Evolutionary conservation across 2,888 invertebrate genomes (phyloP), one percentile per base, ranked within the genome.

Genomic region (Watsonalla binaria): DNA sequence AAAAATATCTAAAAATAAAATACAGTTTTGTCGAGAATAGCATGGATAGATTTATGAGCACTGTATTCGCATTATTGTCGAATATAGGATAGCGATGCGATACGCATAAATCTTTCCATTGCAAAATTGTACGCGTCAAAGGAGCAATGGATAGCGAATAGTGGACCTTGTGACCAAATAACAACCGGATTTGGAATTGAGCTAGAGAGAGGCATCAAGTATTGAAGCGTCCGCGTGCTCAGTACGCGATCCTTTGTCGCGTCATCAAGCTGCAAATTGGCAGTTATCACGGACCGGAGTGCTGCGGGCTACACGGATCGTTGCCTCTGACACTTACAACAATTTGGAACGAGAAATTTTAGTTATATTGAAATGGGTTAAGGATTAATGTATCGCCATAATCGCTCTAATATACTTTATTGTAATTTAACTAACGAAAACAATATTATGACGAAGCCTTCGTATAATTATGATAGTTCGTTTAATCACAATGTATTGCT

Each of bases 181-280:
- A 76, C 67, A 61, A 73, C 66, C 70, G 66, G 69, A 66, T 66
- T 59, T 63, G 62, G 71, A 75, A 80, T 83, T 72, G 78, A 80
- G 78, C 82, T 81, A 78, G 70, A 68, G 49, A 13, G 7, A 58
- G 58, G 69, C 59, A 65, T 72, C 70, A 68, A 69, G 66, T 66
- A 37, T 37, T 60, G 64, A 60, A 61, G 55, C 63, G 62, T 62
- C 64, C 71, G 60, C 61, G 14, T n/a, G 34, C 35, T 35, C 34
- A 6, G 47, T 35, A 4, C 47, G 68, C 71, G 75, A 71, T 76
- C 83, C 84, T 86, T 85, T 86, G 84, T 83, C 78, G 76, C 73
- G 68, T 83, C 84, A 83, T 86, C 82, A 84, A 76, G 78, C 80
- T 84, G 77, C 81, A 85, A 88, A 88, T 88, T 88, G 86, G 77